Evolutionary conservation across 2,888 invertebrate species (phyloP).

Genomic region (Odontocerum albicorne): DNA sequence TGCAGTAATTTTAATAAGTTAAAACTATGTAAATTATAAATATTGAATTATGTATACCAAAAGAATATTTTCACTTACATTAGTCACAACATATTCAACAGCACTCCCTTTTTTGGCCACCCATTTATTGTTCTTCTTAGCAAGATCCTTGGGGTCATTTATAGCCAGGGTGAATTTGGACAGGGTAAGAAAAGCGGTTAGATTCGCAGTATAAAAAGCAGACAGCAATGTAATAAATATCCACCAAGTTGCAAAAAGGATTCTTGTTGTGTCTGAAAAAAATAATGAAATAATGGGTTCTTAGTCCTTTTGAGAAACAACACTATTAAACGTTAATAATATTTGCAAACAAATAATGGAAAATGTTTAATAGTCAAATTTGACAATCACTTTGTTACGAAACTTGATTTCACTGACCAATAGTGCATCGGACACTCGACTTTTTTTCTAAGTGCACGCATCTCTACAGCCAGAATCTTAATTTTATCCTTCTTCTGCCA

Average conservation of each 20-base stretch:
- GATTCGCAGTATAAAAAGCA: constrained; percentile 88
- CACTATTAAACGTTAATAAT: too few relatives aligned
- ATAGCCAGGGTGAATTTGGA: constrained; percentile 83
- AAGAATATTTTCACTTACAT: constrained; percentile 48
- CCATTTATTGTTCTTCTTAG: constrained; percentile 68
- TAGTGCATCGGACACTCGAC: too few relatives aligned
- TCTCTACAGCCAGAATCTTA: too few relatives aligned
- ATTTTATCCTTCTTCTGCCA: too few relatives aligned
- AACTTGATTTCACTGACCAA: too few relatives aligned
- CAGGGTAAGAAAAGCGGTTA: constrained; percentile 85
- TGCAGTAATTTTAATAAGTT: too few relatives aligned
- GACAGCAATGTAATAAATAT: constrained; percentile 84
- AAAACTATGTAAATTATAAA: too few relatives aligned
- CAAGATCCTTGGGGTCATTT: constrained; percentile 67
- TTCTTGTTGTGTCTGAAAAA: constrained; percentile 74
- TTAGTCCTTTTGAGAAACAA: background rate
- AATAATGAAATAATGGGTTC: constrained; percentile 19
- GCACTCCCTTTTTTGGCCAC: constrained; percentile 69
- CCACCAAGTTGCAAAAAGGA: constrained; percentile 91
- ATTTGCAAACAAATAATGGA: too few relatives aligned
- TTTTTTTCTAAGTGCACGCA: too few relatives aligned
- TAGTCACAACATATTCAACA: constrained; percentile 65
- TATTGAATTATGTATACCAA: background rate
- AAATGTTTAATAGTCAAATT: too few relatives aligned
- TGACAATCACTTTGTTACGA: too few relatives aligned